Evolutionary conservation across 2,888 invertebrate species (phyloP), one percentile per base, ranked within the genome.

Genomic region (Andrena flavipes): DNA sequence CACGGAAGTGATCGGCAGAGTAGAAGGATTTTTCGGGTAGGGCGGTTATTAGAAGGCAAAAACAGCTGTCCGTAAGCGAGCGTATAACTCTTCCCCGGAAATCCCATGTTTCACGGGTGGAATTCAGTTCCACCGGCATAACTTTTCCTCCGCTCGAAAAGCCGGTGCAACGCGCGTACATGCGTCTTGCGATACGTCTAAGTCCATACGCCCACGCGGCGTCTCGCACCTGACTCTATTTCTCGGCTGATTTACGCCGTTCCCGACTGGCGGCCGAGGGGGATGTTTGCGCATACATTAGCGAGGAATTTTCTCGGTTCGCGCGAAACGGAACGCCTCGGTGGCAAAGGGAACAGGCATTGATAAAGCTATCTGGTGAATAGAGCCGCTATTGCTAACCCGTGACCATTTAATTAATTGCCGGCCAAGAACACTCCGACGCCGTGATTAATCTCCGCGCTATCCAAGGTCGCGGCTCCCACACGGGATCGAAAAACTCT

Each of bases 201-300:
- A 80, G 56, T 73, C 60, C 49, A 48, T 59, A 74, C 83, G 79
- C 84, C 84, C 83, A 83, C 84, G 65, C 78, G 62, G 75, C 60
- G 70, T 71, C 83, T 70, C 83, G 69, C 84, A 79, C 84, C 83
- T 83, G 84, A 84, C 84, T 84, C 84, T 83, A 79, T 84, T 84
- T 62, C 84, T 51, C 75, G 60, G 48, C 68, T 84, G 84, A 84
- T 84, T 84, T 84, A 84, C 83, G 67, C 71, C 70, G 26, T 26
- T 30, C 54, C 23, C n/a, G 71, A 3, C 69, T n/a, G 5, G 16
- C 23, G 49, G 42, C 30, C 20, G 20, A 56, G 51, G 56, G 63
- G 54, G 78, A 73, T 79, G 84, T 84, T 84, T 70, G 79, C 69
- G 84, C 84, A 76, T 84, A 83, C 78, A 83, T 83, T 76, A 79